These are phyloP conservation scores for Tympanuchus pallidicinctus DNA, from an alignment of 2,113 vertebrate genomes.

Conservation along the genomic window DNA sequence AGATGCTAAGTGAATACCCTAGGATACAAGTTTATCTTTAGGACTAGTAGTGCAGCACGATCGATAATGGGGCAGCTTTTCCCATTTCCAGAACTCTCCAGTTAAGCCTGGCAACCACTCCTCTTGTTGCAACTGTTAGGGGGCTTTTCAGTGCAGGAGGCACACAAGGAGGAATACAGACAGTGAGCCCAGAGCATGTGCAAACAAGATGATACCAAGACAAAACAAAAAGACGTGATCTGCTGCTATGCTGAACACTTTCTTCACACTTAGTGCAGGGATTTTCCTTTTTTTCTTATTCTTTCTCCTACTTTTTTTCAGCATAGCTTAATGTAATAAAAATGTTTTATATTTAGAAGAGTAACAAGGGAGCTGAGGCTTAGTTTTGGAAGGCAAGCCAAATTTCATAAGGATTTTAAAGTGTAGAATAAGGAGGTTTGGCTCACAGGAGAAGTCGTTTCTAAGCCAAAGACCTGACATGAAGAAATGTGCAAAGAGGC, in stretches of 20 bases:
- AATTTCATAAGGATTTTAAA: conserved; percentile 67
- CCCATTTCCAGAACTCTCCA: not conserved
- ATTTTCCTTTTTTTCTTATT: conserved; percentile 38
- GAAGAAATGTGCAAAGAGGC: conserved; percentile 23
- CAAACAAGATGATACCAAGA: not conserved
- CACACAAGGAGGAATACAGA: not conserved
- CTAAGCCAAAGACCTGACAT: conserved; percentile 50
- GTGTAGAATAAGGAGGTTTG: conserved; percentile 60
- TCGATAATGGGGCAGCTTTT: not conserved
- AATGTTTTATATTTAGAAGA: conserved; percentile 68
- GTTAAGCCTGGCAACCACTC: not conserved
- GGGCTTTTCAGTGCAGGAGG: not conserved
- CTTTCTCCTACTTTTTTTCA: conserved; percentile 21
- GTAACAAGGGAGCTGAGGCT: conserved; percentile 71
- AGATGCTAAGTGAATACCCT: not conserved
- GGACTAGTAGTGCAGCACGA: not conserved
- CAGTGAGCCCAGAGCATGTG: accelerated
- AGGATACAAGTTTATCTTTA: not conserved
- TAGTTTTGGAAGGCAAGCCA: conserved; percentile 58
- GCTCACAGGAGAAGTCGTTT: conserved; percentile 39
- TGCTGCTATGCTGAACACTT: not conserved
- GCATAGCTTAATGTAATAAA: conserved; percentile 66
- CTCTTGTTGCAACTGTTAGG: not conserved
- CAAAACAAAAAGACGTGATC: conserved; percentile 16
- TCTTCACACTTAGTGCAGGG: not conserved